These are phyloP conservation scores for Perccottus glenii DNA, from an alignment of 2,113 vertebrate species.

Conservation along the genomic window DNA sequence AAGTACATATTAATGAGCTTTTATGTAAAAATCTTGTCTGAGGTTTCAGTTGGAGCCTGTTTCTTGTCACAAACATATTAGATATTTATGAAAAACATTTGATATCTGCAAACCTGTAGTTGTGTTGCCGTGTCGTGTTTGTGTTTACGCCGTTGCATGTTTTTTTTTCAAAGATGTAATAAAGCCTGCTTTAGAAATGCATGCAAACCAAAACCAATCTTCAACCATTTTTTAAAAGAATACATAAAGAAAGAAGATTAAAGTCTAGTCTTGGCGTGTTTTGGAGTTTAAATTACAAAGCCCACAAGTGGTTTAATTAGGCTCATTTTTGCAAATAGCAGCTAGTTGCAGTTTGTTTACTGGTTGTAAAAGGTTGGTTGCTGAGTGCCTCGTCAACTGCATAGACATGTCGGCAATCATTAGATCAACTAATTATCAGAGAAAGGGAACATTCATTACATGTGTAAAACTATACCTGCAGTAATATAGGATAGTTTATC, in stretches of 20 bases:
- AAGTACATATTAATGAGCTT: not conserved
- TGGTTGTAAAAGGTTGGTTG: conserved; percentile 26
- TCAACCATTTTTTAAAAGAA: conserved; percentile 16
- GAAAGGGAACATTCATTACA: conserved; percentile 46
- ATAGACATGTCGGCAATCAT: conserved; percentile 42
- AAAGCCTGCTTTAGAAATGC: conserved; percentile 1
- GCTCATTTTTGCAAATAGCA: conserved; percentile 1
- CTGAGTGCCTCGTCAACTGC: conserved; percentile 8
- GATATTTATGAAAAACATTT: conserved; percentile 1
- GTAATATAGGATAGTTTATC: conserved; percentile 53
- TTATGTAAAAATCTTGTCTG: not conserved
- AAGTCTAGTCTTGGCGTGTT: conserved; percentile 11
- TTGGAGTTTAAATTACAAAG: conserved; percentile 16
- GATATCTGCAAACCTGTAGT: not conserved
- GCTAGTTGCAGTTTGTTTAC: conserved; percentile 5
- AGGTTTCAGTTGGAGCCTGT: not conserved
- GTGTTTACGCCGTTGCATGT: not conserved
- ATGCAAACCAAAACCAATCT: conserved; percentile 1
- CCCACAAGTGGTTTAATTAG: conserved; percentile 30
- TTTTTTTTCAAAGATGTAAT: not conserved
- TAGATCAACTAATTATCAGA: conserved; percentile 51
- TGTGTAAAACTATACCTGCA: conserved; percentile 61
- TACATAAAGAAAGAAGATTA: conserved; percentile 23
- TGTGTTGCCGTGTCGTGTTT: not conserved
- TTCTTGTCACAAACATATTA: not conserved